Evolutionary conservation across 2,888 invertebrate genomes (phyloP).

Genomic region (Cetonia aurata): DNA sequence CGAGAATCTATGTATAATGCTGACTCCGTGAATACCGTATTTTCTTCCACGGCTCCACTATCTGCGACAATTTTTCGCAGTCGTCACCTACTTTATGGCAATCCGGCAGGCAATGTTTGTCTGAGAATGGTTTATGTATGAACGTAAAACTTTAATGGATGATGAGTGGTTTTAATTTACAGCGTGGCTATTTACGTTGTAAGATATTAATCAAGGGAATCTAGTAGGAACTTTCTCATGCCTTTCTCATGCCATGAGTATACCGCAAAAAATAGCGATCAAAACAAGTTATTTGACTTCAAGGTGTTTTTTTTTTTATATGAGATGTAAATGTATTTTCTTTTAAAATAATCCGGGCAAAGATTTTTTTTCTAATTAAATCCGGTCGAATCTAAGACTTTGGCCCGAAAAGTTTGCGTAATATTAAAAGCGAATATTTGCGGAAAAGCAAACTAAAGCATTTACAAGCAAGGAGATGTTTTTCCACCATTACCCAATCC

Average conservation of each 20-base stretch:
- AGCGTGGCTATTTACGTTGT: neutral
- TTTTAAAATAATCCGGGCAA: too few relatives aligned
- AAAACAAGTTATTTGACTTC: too few relatives aligned
- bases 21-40: too few relatives aligned
- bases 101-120: constrained; percentile 18
- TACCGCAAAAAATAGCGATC: neutral
- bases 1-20: too few relatives aligned
- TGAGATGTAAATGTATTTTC: neutral
- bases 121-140: constrained; percentile 30
- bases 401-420: neutral
- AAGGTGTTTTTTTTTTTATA: neutral
- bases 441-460: constrained; percentile 18
- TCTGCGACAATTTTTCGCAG: constrained; percentile 23
- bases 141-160: constrained; percentile 34
- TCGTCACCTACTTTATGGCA: constrained; percentile 17
- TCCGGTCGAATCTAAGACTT: neutral
- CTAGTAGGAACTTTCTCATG: constrained; percentile 11
- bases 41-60: neutral
- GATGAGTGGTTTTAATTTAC: constrained; percentile 30
- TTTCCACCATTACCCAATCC: neutral
- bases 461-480: constrained; percentile 2
- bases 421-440: constrained; percentile 5
- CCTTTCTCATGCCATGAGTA: neutral
- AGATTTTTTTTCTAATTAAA: too few relatives aligned
- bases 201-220: constrained; percentile 25